These are phyloP conservation scores for Diplazon laetatorius DNA, from an alignment of 2,888 invertebrate genomes.

Conservation along the genomic window DNA sequence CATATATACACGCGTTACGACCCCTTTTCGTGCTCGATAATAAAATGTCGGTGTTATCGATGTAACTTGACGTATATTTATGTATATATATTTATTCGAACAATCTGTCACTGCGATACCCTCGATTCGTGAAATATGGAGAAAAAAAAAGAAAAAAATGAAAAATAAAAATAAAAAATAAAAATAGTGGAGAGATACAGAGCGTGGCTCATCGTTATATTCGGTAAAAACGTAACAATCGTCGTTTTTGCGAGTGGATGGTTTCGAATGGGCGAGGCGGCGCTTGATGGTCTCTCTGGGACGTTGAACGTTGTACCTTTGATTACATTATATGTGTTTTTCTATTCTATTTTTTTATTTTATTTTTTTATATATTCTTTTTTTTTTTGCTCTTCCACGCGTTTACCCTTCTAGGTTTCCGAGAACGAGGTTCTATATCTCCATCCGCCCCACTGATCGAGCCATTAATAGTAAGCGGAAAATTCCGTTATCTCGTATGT, in stretches of 20 bases:
- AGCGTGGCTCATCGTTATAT: conserved; percentile 6
- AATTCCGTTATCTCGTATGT: too few relatives aligned
- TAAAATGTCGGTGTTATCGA: conserved; percentile 50
- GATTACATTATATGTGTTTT: not conserved
- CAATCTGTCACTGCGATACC: conserved; percentile 33
- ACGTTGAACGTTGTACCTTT: not conserved
- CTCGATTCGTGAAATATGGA: too few relatives aligned
- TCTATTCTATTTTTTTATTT: not conserved
- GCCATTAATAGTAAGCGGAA: too few relatives aligned
- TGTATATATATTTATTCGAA: too few relatives aligned
- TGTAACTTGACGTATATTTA: conserved; percentile 41
- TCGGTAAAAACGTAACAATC: conserved; percentile 36
- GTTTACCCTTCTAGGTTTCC: too few relatives aligned
- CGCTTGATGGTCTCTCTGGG: not conserved
- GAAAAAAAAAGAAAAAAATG: not conserved
- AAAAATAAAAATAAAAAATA: not conserved
- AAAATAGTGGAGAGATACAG: conserved; percentile 10
- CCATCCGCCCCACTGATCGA: too few relatives aligned
- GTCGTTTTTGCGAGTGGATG: conserved; percentile 42
- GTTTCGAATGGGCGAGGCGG: conserved; percentile 32
- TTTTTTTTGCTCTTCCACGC: too few relatives aligned
- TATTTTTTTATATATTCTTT: too few relatives aligned
- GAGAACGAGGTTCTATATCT: too few relatives aligned
- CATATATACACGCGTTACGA: conserved; percentile 1
- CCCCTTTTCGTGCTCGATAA: conserved; percentile 43